A percentile compares a stretch with the other conserved stretches of the same genome.
phyloP scores from a whole-genome alignment of 2,888 invertebrate genomes.

The Acleris cristana region DNA sequence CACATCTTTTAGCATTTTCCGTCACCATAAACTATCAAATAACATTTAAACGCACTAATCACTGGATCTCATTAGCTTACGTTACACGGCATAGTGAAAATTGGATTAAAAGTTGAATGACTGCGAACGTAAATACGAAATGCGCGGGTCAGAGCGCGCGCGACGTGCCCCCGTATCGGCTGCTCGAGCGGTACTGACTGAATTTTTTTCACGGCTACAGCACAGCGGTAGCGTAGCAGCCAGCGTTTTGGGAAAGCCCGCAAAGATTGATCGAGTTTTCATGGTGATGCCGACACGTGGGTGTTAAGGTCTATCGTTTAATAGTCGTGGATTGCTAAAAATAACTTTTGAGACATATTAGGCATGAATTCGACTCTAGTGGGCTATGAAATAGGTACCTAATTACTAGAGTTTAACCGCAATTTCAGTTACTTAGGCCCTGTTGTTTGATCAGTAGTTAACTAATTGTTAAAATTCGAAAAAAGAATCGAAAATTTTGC shows the following conservation, averaged over 20 bases:
- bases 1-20: conserved; percentile 73
- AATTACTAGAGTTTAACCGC: no score
- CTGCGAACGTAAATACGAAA: conserved; percentile 68
- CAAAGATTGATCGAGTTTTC: conserved; percentile 37
- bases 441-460: no score
- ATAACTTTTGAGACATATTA: conserved; percentile 1
- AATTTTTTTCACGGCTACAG: conserved; percentile 42
- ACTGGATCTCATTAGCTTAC: conserved; percentile 55
- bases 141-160: conserved; percentile 37
- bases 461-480: no score
- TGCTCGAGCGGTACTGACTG: conserved; percentile 72
- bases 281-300: conserved; percentile 19
- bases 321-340: not conserved
- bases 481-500: no score
- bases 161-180: conserved; percentile 47
- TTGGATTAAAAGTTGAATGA: conserved; percentile 69
- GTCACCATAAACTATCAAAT: conserved; percentile 50
- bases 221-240: conserved; percentile 54
- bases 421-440: no score
- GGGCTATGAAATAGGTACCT: no score
- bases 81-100: conserved; percentile 59
- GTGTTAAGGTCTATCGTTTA: conserved; percentile 6
- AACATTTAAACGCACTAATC: conserved; percentile 50
- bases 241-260: conserved; percentile 63
- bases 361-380: not conserved